Conservation (phyloP, 2,797 vertebrate species). For the Toxotes lorentzi region DNA sequence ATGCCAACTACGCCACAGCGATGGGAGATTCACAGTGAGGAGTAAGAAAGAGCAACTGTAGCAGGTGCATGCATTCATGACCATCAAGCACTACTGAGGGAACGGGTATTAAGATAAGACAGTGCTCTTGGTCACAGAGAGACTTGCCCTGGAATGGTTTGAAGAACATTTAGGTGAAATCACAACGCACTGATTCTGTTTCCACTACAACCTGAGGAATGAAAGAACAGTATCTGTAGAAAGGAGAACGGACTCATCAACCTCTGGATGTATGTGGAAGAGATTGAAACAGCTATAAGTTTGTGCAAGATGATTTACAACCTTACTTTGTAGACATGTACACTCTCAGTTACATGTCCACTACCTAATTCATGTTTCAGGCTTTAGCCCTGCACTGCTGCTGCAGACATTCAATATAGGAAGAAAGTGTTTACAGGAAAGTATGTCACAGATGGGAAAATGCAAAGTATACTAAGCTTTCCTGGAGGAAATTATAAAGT, state of each 20-base stretch:
- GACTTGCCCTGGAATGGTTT: not conserved
- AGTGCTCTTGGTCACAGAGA: not conserved
- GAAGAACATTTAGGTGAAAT: not conserved
- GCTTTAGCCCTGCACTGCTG: not conserved
- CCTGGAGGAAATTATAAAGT: constrained; percentile 39
- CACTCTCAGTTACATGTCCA: too few relatives aligned
- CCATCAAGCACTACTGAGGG: not conserved
- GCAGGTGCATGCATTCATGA: not conserved
- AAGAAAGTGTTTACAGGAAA: constrained; percentile 34
- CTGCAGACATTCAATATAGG: constrained; percentile 28
- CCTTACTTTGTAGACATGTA: too few relatives aligned
- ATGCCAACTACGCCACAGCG: constrained; percentile 4
- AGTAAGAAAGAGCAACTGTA: constrained; percentile 23
- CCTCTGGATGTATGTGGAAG: not conserved
- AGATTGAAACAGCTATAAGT: not conserved
- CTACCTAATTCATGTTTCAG: constrained; percentile 20
- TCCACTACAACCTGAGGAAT: not conserved
- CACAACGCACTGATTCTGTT: not conserved
- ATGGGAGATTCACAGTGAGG: constrained; percentile 29
- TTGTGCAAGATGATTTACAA: not conserved
- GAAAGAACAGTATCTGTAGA: not conserved
- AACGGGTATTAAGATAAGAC: not conserved
- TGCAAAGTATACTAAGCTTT: constrained; percentile 1
- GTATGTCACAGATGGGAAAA: constrained; percentile 38
- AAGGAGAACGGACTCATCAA: not conserved